Evolutionary conservation across 2,113 vertebrate genomes (phyloP).

Genomic region (Sceloporus undulatus): DNA sequence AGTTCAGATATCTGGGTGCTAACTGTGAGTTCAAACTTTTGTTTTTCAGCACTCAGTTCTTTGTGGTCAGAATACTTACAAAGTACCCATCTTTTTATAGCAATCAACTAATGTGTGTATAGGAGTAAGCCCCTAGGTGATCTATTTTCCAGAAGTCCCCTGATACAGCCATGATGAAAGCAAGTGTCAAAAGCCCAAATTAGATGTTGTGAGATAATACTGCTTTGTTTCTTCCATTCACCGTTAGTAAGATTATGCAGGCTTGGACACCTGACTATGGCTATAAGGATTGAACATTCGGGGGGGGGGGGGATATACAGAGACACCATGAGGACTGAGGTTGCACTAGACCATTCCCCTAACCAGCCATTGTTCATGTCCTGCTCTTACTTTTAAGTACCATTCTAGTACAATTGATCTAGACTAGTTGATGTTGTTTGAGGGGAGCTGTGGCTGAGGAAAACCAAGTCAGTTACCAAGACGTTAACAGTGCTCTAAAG

Average conservation of each 20-base stretch:
- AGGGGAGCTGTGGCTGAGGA: too few species aligned
- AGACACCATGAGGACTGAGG: too few species aligned
- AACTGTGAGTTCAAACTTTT: slow-evolving; percentile 37
- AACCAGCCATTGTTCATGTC: not conserved
- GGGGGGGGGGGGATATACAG: too few species aligned
- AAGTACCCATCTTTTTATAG: not conserved
- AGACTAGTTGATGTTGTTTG: too few species aligned
- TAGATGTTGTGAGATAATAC: not conserved
- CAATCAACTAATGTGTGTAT: not conserved
- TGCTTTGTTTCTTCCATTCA: not conserved
- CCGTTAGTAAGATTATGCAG: not conserved
- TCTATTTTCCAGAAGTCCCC: not conserved
- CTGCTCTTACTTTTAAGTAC: not conserved
- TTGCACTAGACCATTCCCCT: not conserved
- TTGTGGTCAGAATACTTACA: slow-evolving; percentile 38
- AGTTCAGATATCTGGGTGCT: slow-evolving; percentile 46
- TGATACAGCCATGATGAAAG: not conserved
- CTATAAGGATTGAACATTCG: not conserved
- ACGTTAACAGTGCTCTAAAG: too few species aligned
- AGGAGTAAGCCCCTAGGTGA: not conserved
- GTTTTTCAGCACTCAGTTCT: slow-evolving; percentile 37
- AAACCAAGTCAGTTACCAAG: too few species aligned
- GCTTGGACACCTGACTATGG: not conserved
- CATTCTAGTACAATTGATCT: too few species aligned
- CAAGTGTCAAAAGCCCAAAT: not conserved